Percentiles rank a stretch among this genome's conserved stretches.
Evolutionary conservation across 23 tunicate genomes (phyloP).

Genomic region (Botrylloides violaceus): DNA sequence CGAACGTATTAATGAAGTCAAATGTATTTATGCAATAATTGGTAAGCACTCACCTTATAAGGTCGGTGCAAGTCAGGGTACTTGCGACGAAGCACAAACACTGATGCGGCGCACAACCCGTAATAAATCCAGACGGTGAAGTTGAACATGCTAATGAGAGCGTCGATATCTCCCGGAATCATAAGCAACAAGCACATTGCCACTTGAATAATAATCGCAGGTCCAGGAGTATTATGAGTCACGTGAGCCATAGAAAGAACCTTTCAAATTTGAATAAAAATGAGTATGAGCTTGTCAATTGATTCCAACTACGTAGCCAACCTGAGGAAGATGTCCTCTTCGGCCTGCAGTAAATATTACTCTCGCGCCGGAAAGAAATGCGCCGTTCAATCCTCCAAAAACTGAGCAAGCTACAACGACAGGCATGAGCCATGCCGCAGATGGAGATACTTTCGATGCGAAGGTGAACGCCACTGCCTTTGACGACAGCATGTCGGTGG

Average conservation of each 20-base stretch:
- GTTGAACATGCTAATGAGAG: constrained; percentile 35
- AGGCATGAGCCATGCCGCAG: constrained; percentile 49
- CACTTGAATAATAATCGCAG: neutral
- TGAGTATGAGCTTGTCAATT: no score
- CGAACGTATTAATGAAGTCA: no score
- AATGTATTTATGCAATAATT: no score
- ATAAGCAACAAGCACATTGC: neutral
- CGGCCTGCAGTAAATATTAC: constrained; percentile 52
- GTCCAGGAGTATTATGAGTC: constrained; percentile 8
- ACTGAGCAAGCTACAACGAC: constrained; percentile 42
- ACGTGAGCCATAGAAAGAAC: constrained; percentile 7
- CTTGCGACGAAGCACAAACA: constrained; percentile 39
- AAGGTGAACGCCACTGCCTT: constrained; percentile 64
- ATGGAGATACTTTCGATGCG: constrained; percentile 30
- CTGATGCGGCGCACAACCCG: constrained; percentile 42
- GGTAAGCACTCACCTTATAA: constrained; percentile 44
- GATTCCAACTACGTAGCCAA: no score
- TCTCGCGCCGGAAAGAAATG: constrained; percentile 28
- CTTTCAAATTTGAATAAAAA: no score
- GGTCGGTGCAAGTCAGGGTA: constrained; percentile 42
- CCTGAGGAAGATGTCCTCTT: constrained; percentile 53
- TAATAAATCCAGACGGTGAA: constrained; percentile 26
- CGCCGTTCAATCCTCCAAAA: constrained; percentile 46
- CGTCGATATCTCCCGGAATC: constrained; percentile 33
- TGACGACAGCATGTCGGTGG: constrained; percentile 36